Base-by-base conservation (phyloP, 2,888 invertebrate genomes). In the Corbicula japonica region DNA sequence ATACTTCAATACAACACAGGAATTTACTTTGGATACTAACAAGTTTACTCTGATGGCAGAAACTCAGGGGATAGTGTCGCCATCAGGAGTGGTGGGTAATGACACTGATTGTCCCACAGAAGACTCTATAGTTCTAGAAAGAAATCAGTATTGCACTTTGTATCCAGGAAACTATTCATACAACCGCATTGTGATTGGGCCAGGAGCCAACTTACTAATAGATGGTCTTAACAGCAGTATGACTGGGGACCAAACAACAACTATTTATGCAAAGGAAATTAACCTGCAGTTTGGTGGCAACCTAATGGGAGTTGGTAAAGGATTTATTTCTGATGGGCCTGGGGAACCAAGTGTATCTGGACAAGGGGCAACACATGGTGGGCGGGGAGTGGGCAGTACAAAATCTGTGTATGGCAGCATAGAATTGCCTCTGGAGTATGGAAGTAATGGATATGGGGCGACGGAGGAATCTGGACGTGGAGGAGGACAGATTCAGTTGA, bases 341-440 rank as follows among this genome's bases (percentile, higher is more conserved):
- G 88, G 88, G 8, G 71, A 70, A 1, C 62, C 86, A 2, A 28
- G 66, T 3, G 54, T 44, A 8, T 26, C 78, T 30, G 61, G 75
- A 8, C 46, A 75, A 23, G 87, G 85, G 26, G 90, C 88, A 3
- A 76, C 86, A 41, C 82, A 89, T 61, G 89, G 84, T 18, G 89
- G 89, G 0, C 48, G 68, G 23, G 88, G 87, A 21, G 68, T 76
- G 10, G 69, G 74, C 3, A 86, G 79, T 46, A 63, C 76, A 8
- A 56, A 30, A 21, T 58, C 63, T 28, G 56, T 77, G 0, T 89
- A 90, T 78, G 90, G 89, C 0, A 81, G 54, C 65, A 81, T 89
- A 21, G 54, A 63, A 0, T 15, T 35, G 1, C 90, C 90, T 6
- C 65, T 60, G 41, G 54, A 61, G 2, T 88, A 88, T 68, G 90